A percentile compares a stretch with the other conserved stretches of the same genome.
Evolutionary conservation across 1,140 invertebrate genomes (phyloP).

Genomic region (Drosophila guanche): DNA sequence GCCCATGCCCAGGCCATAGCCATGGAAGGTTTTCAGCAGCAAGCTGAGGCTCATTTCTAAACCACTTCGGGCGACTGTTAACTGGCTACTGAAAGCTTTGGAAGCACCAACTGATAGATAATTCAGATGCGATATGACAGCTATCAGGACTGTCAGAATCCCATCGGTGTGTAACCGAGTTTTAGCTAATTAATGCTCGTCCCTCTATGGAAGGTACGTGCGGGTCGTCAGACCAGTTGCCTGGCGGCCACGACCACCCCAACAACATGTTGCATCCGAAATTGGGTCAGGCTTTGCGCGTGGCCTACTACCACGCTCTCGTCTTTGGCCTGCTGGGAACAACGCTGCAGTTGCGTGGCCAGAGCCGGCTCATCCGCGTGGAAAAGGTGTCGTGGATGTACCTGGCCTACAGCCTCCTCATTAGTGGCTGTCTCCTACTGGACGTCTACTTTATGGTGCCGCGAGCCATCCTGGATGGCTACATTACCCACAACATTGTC

Average conservation of each 20-base stretch:
- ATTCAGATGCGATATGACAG: neutral
- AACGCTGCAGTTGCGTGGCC: conserved; percentile 11
- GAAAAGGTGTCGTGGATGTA: conserved; percentile 25
- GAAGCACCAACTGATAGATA: conserved; percentile 6
- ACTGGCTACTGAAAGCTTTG: conserved; percentile 7
- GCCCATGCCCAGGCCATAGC: conserved; percentile 15
- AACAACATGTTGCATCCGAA: conserved; percentile 54
- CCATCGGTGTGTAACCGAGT: neutral
- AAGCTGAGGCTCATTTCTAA: conserved; percentile 2
- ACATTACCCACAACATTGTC: conserved; percentile 50
- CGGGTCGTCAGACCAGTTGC: neutral
- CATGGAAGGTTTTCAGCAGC: conserved; percentile 29
- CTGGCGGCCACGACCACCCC: neutral
- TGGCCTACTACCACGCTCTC: conserved; percentile 45
- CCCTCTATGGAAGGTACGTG: neutral
- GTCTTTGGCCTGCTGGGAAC: conserved; percentile 49
- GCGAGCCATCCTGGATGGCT: conserved; percentile 11
- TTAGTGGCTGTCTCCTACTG: conserved; percentile 9
- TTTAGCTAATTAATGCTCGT: conserved; percentile 16
- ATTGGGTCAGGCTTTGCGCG: conserved; percentile 21
- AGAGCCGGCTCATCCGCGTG: neutral
- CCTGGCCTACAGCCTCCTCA: conserved; percentile 31
- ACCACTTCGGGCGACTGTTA: neutral
- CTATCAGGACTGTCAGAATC: conserved; percentile 2
- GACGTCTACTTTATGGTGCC: conserved; percentile 31